Evolutionary conservation across 2,888 invertebrate species (phyloP), one percentile per base, ranked within the genome.

Genomic region (Pedicia rivosa): DNA sequence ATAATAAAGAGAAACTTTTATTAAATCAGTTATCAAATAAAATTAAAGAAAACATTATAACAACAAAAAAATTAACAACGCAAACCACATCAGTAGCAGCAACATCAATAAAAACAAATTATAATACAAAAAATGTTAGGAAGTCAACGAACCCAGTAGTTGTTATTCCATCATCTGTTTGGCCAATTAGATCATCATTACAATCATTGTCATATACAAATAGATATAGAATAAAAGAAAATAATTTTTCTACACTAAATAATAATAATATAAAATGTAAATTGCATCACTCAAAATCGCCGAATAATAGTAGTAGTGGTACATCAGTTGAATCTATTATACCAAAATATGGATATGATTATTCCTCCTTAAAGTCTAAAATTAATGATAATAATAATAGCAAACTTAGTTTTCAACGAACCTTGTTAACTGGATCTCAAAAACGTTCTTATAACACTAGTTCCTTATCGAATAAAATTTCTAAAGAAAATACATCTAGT

Each of bases 371-470:
- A 27, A 36, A 39, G 24, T 33, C 8, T 32, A 31, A 20, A 25
- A 36, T 13, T 19, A 35, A 5, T 12, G 15, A 17, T 27, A 12
- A 31, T 31, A 19, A 17, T 19, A 20, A 24, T 24, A 24, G n/a
- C 8, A 5, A n/a, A n/a, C n/a, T n/a, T n/a, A n/a, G n/a, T n/a
- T n/a, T n/a, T n/a, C 42, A 24, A 28, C 44, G 20, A n/a, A n/a
- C n/a, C n/a, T n/a, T n/a, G n/a, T n/a, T n/a, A n/a, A n/a, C 38
- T 40, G 46, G 43, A 29, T 50, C 54, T 20, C 57, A 61, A 44
- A 60, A 62, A 44, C 57, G 61, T 15, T 48, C 56, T 36, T 59
- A 59, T 40, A 48, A 53, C 35, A 47, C 16, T 39, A 13, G n/a
- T 42, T 6, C 40, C 37, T n/a, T 10, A 16, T 7, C 17, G 26